Evolutionary conservation across 2,113 vertebrate genomes (phyloP).

Genomic region (Siniperca chuatsi): DNA sequence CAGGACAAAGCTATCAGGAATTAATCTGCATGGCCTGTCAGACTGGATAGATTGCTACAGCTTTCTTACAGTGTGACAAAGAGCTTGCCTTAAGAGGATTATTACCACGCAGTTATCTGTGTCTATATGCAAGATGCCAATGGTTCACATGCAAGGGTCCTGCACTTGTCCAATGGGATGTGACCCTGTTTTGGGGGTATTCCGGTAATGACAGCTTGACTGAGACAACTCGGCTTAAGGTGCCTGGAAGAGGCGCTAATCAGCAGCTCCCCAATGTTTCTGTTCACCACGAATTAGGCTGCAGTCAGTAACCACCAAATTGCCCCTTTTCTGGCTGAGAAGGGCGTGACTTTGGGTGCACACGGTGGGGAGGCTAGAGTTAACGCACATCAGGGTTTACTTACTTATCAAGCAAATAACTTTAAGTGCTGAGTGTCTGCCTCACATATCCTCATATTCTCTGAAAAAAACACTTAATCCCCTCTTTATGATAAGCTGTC

Average conservation of each 20-base stretch:
- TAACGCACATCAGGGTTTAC: conserved; percentile 62
- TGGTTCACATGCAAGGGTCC: conserved; percentile 47
- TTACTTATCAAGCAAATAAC: conserved; percentile 74
- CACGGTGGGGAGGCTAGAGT: conserved; percentile 38
- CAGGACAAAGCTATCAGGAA: conserved; percentile 55
- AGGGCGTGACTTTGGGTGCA: conserved; percentile 16
- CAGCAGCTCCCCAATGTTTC: conserved; percentile 52
- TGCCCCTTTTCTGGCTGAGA: conserved; percentile 25
- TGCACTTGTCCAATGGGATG: conserved; percentile 40
- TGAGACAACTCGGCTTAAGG: conserved; percentile 40
- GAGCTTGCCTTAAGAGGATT: conserved; percentile 78
- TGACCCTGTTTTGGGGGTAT: conserved; percentile 25
- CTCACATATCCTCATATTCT: conserved; percentile 70
- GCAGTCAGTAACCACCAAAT: conserved; percentile 32
- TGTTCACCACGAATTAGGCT: conserved; percentile 67
- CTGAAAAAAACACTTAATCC: conserved; percentile 74
- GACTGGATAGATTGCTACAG: conserved; percentile 67
- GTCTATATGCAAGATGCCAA: conserved; percentile 55
- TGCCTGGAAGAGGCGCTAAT: conserved; percentile 50
- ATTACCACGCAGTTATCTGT: conserved; percentile 59
- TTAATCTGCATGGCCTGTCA: conserved; percentile 64
- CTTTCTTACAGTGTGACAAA: conserved; percentile 59
- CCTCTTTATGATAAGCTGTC: conserved; percentile 78
- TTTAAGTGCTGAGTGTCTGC: conserved; percentile 75
- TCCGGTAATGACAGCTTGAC: conserved; percentile 69